Base-by-base conservation (phyloP, 2,888 invertebrate genomes). In the Watsonalla binaria region DNA sequence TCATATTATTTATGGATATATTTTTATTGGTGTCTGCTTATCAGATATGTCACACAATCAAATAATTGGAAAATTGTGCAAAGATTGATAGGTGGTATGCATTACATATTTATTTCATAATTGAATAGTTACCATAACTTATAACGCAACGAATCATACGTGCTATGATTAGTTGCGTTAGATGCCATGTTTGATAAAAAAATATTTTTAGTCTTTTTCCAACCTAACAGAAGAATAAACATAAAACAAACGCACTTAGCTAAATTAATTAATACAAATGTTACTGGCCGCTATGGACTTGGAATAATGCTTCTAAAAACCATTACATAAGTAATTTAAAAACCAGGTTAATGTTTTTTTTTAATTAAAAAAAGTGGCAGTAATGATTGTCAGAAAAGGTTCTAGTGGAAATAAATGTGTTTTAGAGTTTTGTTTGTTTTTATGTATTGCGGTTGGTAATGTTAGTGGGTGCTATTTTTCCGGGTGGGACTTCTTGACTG, bases 401-500 rank as follows among this genome's bases (percentile, higher is more conserved):
- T 61, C 70, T 54, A 52, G 65, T 67, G 69, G 59, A 48, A 59
- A 62, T 54, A 67, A 59, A 59, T 59, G 64, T 60, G 65, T 75
- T 56, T 65, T 78, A 47, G 60, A 63, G 55, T 53, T 73, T 52
- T 63, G 70, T 39, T 51, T 78, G 48, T 59, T 77, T 55, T 61
- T 74, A 54, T 68, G 65, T 66, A 63, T 70, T 15, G 62, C 78
- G 45, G 54, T 79, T 45, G 66, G 65, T 53, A 72, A 67, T 57
- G 79, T 70, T 4, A 72, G 70, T 61, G 80, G 75, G 6, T 84
- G 82, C 60, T 77, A 77, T 55, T 73, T 79, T n/a, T 67, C 71
- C 11, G 85, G 78, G 5, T 84, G 80, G 85, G 86, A 86, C 37
- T 79, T 77, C 48, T 63, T 86, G 46, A 72, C 78, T 6, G 83